phyloP scores from a whole-genome alignment of 2,888 invertebrate species.

The Oscheius sp. region DNA sequence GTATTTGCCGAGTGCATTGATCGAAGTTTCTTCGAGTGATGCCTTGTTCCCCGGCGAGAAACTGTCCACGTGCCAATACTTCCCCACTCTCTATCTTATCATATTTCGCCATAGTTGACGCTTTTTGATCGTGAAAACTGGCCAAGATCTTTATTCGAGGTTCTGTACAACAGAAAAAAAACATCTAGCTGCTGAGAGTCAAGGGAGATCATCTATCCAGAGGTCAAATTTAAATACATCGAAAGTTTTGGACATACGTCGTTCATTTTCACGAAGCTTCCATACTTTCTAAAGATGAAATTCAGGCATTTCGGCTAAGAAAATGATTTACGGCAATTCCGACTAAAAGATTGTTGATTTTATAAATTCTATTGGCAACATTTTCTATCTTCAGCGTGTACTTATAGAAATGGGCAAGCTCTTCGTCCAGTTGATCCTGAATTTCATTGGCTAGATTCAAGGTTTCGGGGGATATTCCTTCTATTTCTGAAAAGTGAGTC shows the following conservation, averaged over 20 bases:
- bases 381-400: neutral
- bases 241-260: neutral
- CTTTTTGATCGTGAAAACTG: no score
- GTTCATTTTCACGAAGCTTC: conserved; percentile 2
- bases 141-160: no score
- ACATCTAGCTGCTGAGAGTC: no score
- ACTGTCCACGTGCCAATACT: no score
- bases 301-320: no score
- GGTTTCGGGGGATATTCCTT: conserved; percentile 16
- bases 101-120: no score
- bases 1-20: no score
- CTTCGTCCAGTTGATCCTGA: neutral
- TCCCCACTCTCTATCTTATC: no score
- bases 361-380: conserved; percentile 5
- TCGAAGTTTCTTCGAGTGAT: no score
- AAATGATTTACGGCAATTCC: conserved; percentile 6
- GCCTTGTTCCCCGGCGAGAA: no score
- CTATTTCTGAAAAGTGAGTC: neutral
- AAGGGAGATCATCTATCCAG: conserved; percentile 1
- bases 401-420: conserved; percentile 11
- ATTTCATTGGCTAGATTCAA: neutral
- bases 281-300: conserved; percentile 1
- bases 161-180: no score
- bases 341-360: neutral
- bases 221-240: conserved; percentile 19